Evolutionary conservation across 2,888 invertebrate genomes (phyloP), one percentile per base, ranked within the genome.

Genomic region (Harpalus rubripes): DNA sequence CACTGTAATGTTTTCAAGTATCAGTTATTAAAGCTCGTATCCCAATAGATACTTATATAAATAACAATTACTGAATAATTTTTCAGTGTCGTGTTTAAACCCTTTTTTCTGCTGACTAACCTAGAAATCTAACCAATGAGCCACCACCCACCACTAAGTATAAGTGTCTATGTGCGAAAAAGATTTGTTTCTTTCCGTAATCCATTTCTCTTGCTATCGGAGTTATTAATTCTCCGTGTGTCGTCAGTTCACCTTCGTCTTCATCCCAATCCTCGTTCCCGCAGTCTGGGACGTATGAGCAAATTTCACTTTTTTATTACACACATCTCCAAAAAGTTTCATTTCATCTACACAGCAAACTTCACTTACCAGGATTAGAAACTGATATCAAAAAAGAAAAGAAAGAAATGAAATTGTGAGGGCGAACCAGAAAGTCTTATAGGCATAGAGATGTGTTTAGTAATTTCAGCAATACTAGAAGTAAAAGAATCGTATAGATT

Each of bases 101-200:
- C 32, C 5, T 32, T 32, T 32, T 32, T 32, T 32, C 6, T 32
- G 32, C 32, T 32, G 32, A 32, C 32, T 32, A 32, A 32, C 3
- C 32, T 32, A 3, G 6, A 32, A 32, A 3, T 32, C 32, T 32
- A 32, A 32, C 32, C 32, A 32, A 32, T 32, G 32, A 32, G 32
- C 32, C 32, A 32, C 32, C 32, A 32, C 32, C 2, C 32, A 32
- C 32, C 32, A 32, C 32, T 3, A 6, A 4, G 32, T 32, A 32
- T 32, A 32, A 0, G 6, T 52, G 1, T 52, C 39, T 68, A 32
- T 32, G 32, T 68, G 68, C n/a, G 39, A 68, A 22, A 32, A 78
- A 78, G 78, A 78, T 78, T 78, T 78, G 78, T 78, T 78, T 58
- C 78, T 6, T 26, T 78, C 16, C 26, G 68, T 68, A 78, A 78